These are phyloP conservation scores for Melipona quadrifasciata DNA, from an alignment of 1,140 invertebrate genomes.

Conservation along the genomic window DNA sequence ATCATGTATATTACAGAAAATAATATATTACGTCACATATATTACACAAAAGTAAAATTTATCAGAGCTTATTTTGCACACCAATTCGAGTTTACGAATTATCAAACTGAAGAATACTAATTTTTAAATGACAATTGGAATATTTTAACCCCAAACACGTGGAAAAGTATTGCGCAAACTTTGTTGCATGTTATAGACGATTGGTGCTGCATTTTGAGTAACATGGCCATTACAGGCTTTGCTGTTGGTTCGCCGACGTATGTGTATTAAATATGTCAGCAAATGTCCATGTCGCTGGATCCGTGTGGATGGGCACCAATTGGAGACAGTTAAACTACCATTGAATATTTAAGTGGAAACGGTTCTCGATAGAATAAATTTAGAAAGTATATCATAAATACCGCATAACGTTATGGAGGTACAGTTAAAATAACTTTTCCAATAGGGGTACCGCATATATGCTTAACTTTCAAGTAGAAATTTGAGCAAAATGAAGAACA, in stretches of 20 bases:
- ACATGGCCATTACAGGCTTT: neutral
- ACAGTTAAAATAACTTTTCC: neutral
- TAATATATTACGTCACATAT: no score
- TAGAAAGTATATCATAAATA: conserved; percentile 32
- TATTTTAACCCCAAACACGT: neutral
- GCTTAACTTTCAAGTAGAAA: neutral
- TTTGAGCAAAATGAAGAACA: neutral
- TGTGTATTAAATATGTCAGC: neutral
- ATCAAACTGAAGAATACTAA: no score
- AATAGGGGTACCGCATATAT: neutral
- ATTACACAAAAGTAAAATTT: no score
- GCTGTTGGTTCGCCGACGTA: neutral
- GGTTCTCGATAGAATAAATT: conserved; percentile 23
- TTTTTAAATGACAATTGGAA: no score
- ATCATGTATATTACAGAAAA: no score
- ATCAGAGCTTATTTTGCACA: no score
- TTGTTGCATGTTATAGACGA: neutral
- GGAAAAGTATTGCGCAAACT: neutral
- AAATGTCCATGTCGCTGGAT: neutral
- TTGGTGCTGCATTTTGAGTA: neutral
- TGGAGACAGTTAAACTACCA: neutral
- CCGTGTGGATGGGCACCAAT: neutral
- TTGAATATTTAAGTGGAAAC: conserved; percentile 25
- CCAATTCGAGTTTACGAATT: no score
- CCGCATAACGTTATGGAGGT: neutral